A percentile compares a stretch with the other conserved stretches of the same genome.
phyloP scores from a whole-genome alignment of 2,888 invertebrate genomes.

The Pristionchus arcanus region DNA sequence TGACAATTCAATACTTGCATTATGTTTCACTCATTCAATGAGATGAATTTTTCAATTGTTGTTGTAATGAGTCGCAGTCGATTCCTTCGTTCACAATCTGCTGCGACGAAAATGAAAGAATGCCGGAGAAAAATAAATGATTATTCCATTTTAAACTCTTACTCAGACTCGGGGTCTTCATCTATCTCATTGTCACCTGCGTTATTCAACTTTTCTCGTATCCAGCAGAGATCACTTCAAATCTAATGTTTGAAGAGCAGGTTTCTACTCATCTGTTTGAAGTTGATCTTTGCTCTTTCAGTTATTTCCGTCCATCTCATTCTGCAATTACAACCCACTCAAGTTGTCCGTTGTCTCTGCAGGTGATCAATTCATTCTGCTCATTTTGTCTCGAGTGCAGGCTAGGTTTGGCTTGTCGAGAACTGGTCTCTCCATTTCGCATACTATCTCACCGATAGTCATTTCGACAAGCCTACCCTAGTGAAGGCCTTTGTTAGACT shows the following conservation, averaged over 20 bases:
- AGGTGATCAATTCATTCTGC: neutral
- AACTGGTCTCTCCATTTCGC: too few relatives aligned
- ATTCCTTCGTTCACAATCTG: neutral
- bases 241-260: neutral
- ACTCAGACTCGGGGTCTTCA: neutral
- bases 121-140: too few relatives aligned
- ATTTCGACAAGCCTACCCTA: too few relatives aligned
- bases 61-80: neutral
- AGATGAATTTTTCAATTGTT: too few relatives aligned
- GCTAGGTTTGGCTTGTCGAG: too few relatives aligned
- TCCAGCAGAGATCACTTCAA: neutral
- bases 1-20: too few relatives aligned
- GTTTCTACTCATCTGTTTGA: neutral
- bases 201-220: conserved; percentile 1
- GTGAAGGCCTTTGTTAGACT: too few relatives aligned
- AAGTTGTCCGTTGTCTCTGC: neutral
- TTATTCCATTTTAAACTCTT: neutral
- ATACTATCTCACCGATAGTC: too few relatives aligned
- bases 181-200: conserved; percentile 16
- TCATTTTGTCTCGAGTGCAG: neutral
- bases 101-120: neutral
- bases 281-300: neutral
- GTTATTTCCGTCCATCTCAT: neutral
- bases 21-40: too few relatives aligned
- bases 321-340: conserved; percentile 24